Conservation (phyloP, 2,797 vertebrate species). For the Huso huso region DNA sequence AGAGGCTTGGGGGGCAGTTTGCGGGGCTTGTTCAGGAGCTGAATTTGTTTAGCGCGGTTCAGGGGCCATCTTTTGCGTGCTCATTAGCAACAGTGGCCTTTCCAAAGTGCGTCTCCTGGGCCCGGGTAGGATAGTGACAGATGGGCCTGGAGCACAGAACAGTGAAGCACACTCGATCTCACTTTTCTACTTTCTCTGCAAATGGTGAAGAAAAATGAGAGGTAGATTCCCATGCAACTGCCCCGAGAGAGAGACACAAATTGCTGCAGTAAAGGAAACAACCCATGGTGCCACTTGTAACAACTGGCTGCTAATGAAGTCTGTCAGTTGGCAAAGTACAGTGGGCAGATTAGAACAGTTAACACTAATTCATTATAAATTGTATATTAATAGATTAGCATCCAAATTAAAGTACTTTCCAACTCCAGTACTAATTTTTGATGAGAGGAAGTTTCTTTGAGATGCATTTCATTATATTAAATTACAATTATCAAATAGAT, state of each 20-base stretch:
- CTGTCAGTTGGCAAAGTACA: not conserved
- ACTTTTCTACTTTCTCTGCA: conserved; percentile 22
- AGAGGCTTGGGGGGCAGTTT: conserved; percentile 36
- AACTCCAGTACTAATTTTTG: no score
- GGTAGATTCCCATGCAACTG: conserved; percentile 50
- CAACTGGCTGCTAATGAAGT: conserved; percentile 18
- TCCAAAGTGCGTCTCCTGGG: conserved; percentile 50
- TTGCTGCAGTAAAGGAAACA: conserved; percentile 41
- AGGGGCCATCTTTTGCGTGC: conserved; percentile 40
- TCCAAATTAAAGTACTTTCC: no score
- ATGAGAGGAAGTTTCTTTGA: no score
- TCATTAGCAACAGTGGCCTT: conserved; percentile 49
- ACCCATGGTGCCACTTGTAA: conserved; percentile 32
- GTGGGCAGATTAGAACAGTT: not conserved
- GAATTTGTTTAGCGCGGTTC: conserved; percentile 47
- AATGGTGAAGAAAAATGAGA: conserved; percentile 33
- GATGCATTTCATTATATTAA: no score
- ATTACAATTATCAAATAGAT: no score
- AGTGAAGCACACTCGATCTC: conserved; percentile 33
- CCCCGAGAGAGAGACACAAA: conserved; percentile 45
- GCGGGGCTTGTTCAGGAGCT: conserved; percentile 33
- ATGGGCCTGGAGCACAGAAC: conserved; percentile 46
- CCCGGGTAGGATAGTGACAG: conserved; percentile 49
- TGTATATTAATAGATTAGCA: no score
- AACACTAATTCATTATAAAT: not conserved